Conservation (phyloP, 1,140 invertebrate genomes). For the Hypsibius dujardini region DNA sequence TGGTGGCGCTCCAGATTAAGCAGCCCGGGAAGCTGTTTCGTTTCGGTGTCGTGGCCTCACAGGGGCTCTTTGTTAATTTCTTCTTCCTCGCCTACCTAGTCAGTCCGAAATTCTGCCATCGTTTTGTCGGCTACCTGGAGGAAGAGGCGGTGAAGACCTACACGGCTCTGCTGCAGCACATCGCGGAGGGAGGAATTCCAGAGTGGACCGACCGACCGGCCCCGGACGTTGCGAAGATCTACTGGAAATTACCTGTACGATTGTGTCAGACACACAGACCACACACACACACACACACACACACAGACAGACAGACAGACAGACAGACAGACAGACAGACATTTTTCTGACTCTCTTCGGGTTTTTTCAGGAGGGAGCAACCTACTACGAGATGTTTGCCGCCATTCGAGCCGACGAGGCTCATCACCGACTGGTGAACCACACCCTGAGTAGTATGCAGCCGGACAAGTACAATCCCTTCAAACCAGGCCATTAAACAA, state of each 20-base stretch:
- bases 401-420: conserved; percentile 30
- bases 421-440: conserved; percentile 32
- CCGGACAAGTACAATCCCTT: conserved; percentile 30
- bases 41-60: conserved; percentile 28
- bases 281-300: no score
- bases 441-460: conserved; percentile 30
- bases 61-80: conserved; percentile 32
- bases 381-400: conserved; percentile 21
- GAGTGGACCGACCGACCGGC: conserved; percentile 30
- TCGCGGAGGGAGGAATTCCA: conserved; percentile 23
- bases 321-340: no score
- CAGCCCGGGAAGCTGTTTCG: conserved; percentile 31
- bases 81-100: conserved; percentile 32
- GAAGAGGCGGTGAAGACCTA: conserved; percentile 36
- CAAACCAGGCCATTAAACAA: conserved; percentile 28
- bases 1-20: conserved; percentile 33
- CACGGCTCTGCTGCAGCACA: conserved; percentile 31
- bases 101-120: conserved; percentile 32
- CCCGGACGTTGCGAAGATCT: conserved; percentile 30
- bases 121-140: conserved; percentile 36
- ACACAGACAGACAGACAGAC: no score
- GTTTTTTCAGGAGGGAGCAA: conserved; percentile 22
- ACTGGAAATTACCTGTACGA: conserved; percentile 32
- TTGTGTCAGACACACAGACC: neutral
- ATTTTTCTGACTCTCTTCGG: conserved; percentile 18